Evolutionary conservation across 2,113 vertebrate species (phyloP).

Genomic region (Melanostigma gelatinosum): DNA sequence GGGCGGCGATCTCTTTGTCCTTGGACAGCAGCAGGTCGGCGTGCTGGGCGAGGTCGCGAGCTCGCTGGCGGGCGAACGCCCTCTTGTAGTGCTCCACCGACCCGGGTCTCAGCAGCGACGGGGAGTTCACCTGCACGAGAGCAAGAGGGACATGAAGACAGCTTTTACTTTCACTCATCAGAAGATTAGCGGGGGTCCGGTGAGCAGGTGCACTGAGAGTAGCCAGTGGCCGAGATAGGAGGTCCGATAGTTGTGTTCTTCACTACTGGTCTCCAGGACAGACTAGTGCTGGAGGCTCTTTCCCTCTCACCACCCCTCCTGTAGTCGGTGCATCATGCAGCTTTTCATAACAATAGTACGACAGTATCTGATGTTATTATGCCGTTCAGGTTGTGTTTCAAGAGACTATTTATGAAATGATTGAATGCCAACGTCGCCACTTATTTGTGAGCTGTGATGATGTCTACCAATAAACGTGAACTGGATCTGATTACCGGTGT

Average conservation of each 20-base stretch:
- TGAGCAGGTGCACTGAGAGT: conserved; percentile 37
- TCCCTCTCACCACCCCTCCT: neutral
- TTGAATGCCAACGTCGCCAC: neutral
- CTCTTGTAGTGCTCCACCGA: conserved; percentile 91
- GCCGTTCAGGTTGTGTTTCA: neutral
- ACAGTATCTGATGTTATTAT: neutral
- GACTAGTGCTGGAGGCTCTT: neutral
- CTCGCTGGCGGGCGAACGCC: conserved; percentile 91
- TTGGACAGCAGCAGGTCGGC: conserved; percentile 92
- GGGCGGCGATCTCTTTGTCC: conserved; percentile 93
- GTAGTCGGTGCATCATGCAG: neutral
- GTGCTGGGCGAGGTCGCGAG: conserved; percentile 92
- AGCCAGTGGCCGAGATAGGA: conserved; percentile 6
- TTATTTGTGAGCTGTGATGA: neutral
- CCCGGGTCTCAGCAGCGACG: conserved; percentile 84
- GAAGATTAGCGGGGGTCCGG: too few relatives aligned
- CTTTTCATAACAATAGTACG: neutral
- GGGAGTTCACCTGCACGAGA: conserved; percentile 87
- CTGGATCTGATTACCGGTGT: neutral
- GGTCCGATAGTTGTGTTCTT: conserved; percentile 30
- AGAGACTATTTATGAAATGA: neutral
- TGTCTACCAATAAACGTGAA: neutral
- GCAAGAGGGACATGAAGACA: neutral
- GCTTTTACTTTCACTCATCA: too few relatives aligned
- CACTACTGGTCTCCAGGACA: neutral